Evolutionary conservation across 1,140 invertebrate species (phyloP).

Genomic region (Magallana angulata): DNA sequence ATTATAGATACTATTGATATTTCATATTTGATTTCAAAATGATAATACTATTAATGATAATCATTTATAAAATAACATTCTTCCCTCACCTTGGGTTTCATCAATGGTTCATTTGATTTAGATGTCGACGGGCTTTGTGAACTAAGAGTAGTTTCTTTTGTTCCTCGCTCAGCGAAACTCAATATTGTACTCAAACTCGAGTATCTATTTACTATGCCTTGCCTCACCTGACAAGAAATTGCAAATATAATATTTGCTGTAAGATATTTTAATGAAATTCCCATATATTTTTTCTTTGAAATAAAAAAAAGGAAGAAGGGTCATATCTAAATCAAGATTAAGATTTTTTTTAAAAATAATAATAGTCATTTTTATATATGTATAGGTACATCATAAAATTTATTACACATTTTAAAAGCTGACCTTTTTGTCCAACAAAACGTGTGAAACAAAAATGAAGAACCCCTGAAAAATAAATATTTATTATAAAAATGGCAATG

Average conservation of each 20-base stretch:
- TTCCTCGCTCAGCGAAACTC: not conserved
- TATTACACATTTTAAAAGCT: no score
- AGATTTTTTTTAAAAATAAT: no score
- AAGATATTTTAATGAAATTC: no score
- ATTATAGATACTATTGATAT: no score
- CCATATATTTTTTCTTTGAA: no score
- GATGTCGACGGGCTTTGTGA: not conserved
- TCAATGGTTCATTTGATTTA: not conserved
- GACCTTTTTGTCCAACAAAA: not conserved
- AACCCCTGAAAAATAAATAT: constrained; percentile 1
- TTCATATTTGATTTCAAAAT: no score
- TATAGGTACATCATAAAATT: no score
- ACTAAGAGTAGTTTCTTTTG: not conserved
- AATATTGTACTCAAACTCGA: not conserved
- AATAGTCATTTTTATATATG: not conserved
- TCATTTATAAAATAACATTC: not conserved
- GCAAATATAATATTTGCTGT: no score
- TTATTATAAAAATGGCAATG: not conserved
- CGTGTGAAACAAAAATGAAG: constrained; percentile 21
- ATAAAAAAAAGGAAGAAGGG: no score
- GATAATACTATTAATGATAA: no score
- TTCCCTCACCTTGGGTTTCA: not conserved
- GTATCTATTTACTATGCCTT: not conserved
- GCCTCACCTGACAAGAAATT: not conserved
- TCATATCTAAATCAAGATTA: no score